These are phyloP conservation scores for Cynopterus sphinx DNA, from an alignment of 2,797 vertebrate genomes.

Conservation along the genomic window DNA sequence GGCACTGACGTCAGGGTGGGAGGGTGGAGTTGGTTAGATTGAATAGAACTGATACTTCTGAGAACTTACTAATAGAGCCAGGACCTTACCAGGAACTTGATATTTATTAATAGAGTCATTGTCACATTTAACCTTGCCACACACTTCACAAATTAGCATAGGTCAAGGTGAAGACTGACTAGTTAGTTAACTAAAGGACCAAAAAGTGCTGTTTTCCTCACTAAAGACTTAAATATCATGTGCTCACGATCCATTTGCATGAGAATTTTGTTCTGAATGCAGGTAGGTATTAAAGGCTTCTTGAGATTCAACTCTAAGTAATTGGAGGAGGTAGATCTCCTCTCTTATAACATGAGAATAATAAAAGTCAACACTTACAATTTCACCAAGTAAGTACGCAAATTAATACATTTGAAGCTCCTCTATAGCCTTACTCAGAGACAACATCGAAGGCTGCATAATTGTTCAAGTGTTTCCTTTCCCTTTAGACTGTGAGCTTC, in stretches of 20 bases:
- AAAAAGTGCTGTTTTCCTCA: constrained; percentile 1
- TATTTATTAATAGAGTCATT: not conserved
- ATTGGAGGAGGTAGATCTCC: not conserved
- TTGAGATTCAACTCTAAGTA: not conserved
- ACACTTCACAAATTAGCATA: not conserved
- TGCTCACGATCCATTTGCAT: not conserved
- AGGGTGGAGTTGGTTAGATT: no score
- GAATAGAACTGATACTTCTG: not conserved
- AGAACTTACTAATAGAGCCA: not conserved
- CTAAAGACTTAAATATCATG: not conserved
- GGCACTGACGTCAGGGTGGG: not conserved
- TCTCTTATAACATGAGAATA: not conserved
- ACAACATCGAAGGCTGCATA: not conserved
- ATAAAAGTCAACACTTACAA: not conserved
- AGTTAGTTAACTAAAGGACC: not conserved
- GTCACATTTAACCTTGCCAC: not conserved
- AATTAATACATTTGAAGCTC: not conserved
- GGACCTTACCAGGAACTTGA: not conserved
- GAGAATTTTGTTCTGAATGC: not conserved
- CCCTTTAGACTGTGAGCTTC: not conserved
- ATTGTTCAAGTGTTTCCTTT: not conserved
- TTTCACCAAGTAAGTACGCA: not conserved
- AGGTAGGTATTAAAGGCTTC: not conserved
- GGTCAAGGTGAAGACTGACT: not conserved
- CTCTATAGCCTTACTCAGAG: not conserved